phyloP scores from a whole-genome alignment of 2,113 vertebrate genomes.

The Petromus typicus region DNA sequence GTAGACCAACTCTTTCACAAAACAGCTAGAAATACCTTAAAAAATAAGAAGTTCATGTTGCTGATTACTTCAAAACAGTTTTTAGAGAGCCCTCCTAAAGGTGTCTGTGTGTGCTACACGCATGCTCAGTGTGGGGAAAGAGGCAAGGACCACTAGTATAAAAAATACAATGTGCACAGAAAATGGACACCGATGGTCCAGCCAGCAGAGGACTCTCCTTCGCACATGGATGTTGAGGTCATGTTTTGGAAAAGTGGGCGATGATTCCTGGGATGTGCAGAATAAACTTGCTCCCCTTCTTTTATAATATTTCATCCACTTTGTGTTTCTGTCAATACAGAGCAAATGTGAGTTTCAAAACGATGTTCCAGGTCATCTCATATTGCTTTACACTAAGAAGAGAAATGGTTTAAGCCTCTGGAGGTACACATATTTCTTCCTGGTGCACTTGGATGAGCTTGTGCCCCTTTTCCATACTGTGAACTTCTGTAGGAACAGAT shows the following conservation, averaged over 20 bases:
- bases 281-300: not conserved
- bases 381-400: not conserved
- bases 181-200: too few species aligned
- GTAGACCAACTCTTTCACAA: not conserved
- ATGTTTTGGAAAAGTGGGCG: too few species aligned
- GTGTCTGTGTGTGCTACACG: too few species aligned
- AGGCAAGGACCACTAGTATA: not conserved
- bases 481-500: accelerated
- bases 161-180: not conserved
- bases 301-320: not conserved
- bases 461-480: accelerated
- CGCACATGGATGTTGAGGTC: not conserved
- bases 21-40: not conserved
- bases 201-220: not conserved
- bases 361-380: too few species aligned
- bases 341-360: not conserved
- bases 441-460: accelerated
- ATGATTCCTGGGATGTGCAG: not conserved
- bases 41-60: not conserved
- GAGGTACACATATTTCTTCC: too few species aligned
- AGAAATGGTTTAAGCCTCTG: not conserved
- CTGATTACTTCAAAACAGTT: too few species aligned
- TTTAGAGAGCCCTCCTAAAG: too few species aligned
- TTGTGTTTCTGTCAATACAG: not conserved
- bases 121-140: not conserved